phyloP scores from a whole-genome alignment of 2,797 vertebrate genomes.

The Neostethus bicornis region DNA sequence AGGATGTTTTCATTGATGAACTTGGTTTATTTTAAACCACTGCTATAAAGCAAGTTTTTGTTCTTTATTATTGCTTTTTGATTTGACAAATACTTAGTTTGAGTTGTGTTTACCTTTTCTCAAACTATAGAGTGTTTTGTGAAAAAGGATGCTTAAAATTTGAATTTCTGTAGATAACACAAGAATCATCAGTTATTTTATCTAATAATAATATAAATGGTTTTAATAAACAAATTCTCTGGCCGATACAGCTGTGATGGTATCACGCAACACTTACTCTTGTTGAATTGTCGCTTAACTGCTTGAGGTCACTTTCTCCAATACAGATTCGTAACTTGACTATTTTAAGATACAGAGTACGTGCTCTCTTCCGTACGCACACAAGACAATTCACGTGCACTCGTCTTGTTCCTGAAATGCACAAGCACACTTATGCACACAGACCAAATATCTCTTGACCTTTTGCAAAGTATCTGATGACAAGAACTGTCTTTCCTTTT shows the following conservation, averaged over 20 bases:
- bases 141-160: too few relatives aligned
- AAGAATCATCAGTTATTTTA: conserved; percentile 46
- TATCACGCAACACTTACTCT: conserved; percentile 67
- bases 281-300: conserved; percentile 76
- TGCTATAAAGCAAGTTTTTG: too few relatives aligned
- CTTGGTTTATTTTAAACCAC: too few relatives aligned
- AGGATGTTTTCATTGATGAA: too few relatives aligned
- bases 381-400: conserved; percentile 30
- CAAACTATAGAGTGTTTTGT: too few relatives aligned
- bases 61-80: too few relatives aligned
- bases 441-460: conserved; percentile 61
- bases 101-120: too few relatives aligned
- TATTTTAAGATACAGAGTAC: conserved; percentile 80
- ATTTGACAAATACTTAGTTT: too few relatives aligned
- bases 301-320: conserved; percentile 70
- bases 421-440: conserved; percentile 34
- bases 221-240: conserved; percentile 33
- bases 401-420: conserved; percentile 29
- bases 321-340: conserved; percentile 75
- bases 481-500: conserved; percentile 81
- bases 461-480: conserved; percentile 71
- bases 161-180: too few relatives aligned
- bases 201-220: conserved; percentile 32
- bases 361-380: conserved; percentile 23
- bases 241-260: conserved; percentile 70